phyloP scores from a whole-genome alignment of 2,797 vertebrate genomes.

The Sebastes iracundus region DNA sequence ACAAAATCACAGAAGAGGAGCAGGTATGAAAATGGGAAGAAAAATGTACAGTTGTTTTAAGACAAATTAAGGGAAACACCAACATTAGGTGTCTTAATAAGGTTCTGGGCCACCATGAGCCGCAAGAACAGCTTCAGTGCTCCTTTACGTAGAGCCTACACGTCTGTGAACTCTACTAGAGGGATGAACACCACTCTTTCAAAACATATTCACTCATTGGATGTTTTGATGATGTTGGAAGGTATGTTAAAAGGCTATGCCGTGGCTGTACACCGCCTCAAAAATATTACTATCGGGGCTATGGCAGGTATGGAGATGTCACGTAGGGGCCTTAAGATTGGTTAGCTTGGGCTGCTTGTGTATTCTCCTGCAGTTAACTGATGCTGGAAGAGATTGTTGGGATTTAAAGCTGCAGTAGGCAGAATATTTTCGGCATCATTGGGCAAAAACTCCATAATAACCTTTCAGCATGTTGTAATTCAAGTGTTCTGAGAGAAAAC shows the following conservation, averaged over 20 bases:
- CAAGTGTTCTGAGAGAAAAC: no score
- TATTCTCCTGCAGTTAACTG: not conserved
- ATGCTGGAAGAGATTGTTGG: not conserved
- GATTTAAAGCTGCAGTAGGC: not conserved
- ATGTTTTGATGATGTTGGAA: not conserved
- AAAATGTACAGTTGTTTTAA: constrained; percentile 12
- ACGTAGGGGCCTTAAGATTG: not conserved
- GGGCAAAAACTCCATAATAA: no score
- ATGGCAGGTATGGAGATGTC: not conserved
- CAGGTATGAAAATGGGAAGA: constrained; percentile 16
- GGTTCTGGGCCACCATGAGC: not conserved
- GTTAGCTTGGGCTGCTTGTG: not conserved
- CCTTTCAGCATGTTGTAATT: no score
- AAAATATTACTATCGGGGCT: not conserved
- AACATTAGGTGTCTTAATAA: not conserved
- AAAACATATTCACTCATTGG: not conserved
- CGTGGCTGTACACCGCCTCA: not conserved
- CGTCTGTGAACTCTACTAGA: not conserved
- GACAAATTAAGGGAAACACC: constrained; percentile 13
- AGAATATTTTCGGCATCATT: not conserved
- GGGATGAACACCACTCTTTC: not conserved
- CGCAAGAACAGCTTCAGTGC: not conserved
- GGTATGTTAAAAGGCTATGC: not conserved
- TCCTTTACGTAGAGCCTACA: not conserved
- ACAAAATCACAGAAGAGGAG: constrained; percentile 12